Evolutionary conservation across 2,888 invertebrate species (phyloP).

Genomic region (Aporophyla nigra): DNA sequence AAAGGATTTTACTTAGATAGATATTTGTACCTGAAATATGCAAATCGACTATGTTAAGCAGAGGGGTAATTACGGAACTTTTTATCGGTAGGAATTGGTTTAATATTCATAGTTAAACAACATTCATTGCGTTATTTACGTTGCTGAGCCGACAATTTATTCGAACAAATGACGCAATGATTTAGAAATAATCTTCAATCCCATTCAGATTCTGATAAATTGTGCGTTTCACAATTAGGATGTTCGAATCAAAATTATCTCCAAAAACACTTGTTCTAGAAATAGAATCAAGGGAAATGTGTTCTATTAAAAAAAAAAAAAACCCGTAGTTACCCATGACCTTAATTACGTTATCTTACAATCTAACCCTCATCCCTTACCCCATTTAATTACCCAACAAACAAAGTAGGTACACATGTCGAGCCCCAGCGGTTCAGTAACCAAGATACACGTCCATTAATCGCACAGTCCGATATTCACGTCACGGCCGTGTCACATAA

Average conservation of each 20-base stretch:
- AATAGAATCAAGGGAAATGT: not conserved
- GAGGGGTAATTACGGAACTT: no score
- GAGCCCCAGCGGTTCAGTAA: constrained; percentile 49
- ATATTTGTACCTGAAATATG: no score
- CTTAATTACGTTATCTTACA: not conserved
- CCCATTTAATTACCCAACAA: constrained; percentile 5
- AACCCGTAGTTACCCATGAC: not conserved
- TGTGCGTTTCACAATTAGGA: no score
- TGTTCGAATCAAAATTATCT: not conserved
- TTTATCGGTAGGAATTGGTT: no score
- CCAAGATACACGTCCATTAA: constrained; percentile 55
- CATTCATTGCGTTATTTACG: no score
- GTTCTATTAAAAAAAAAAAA: not conserved
- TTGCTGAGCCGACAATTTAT: no score
- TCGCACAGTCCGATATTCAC: constrained; percentile 60
- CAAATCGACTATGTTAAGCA: not conserved
- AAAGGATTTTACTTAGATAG: no score
- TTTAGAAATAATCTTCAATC: no score
- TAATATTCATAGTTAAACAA: no score
- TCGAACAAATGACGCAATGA: no score
- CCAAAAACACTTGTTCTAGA: not conserved
- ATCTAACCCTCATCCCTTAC: not conserved
- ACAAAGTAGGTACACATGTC: not conserved
- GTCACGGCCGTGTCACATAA: constrained; percentile 67
- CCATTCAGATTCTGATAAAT: no score